Conservation (phyloP, 2,113 vertebrate species). For the cat (Felis catus) region F.catus_Fca126_mat1.0 CM031424.1:82754501-82755000, state of each 20-base stretch:
- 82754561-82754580: background rate
- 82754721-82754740: background rate
- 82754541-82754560: background rate
- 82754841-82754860: background rate
- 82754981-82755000: background rate
- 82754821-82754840: background rate
- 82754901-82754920: background rate
- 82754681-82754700: background rate
- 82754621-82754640: background rate
- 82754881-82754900: background rate
- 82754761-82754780: background rate
- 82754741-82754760: background rate
- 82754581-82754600: background rate
- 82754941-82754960: background rate
- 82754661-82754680: background rate
- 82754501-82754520: background rate
- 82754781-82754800: background rate
- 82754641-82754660: background rate
- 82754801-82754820: background rate
- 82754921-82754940: background rate
- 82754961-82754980: background rate
- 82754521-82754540: background rate
- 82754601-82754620: background rate
- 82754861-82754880: background rate
- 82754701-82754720: conserved; percentile 3